Evolutionary conservation across 1,140 invertebrate genomes (phyloP), one percentile per base, ranked within the genome.

Genomic region (Drosophila aff.): DNA sequence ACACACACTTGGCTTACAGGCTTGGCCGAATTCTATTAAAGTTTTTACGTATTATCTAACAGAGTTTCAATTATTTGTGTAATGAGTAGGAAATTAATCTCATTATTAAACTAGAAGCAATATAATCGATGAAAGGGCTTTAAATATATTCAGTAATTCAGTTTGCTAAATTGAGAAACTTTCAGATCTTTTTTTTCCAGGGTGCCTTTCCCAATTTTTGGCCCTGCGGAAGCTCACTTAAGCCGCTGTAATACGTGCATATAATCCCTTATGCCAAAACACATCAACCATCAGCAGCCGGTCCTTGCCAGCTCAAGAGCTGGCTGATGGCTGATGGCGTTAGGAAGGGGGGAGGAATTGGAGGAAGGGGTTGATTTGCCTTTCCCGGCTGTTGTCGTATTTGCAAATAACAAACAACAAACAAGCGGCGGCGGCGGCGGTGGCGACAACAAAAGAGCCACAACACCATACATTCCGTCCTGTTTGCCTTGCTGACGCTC

Each of bases 211-310:
- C 36, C 26, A 52, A 26, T 46, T 53, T 26, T 60, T 64, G 44
- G 61, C 61, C 26, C 33, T 33, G 44, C 64, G 40, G 38, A 50
- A 63, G 66, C 52, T 18, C 44, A 55, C 62, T 71, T 76, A 79
- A 87, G 69, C 64, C 76, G 59, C 33, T 68, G 44, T 86, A 79
- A 81, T 75, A 79, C 76, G 66, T 80, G 76, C 60, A 65, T 66
- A 73, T 76, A 79, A 76, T 82, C 82, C 68, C 49, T 78, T 82
- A 84, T 76, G 74, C 46, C 58, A 79, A 79, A 67, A 74, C 36
- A 73, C 76, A 72, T 63, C 66, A 53, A 46, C 57, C 61, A 49
- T 18, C 31, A 63, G 62, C 52, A 64, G 59, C 44, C 13, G 49
- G 58, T 58, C 62, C 57, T 74, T 55, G 62, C 40, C 44, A 38